Evolutionary conservation across 2,113 vertebrate species (phyloP).

Genomic region (Mystacornis crossleyi): DNA sequence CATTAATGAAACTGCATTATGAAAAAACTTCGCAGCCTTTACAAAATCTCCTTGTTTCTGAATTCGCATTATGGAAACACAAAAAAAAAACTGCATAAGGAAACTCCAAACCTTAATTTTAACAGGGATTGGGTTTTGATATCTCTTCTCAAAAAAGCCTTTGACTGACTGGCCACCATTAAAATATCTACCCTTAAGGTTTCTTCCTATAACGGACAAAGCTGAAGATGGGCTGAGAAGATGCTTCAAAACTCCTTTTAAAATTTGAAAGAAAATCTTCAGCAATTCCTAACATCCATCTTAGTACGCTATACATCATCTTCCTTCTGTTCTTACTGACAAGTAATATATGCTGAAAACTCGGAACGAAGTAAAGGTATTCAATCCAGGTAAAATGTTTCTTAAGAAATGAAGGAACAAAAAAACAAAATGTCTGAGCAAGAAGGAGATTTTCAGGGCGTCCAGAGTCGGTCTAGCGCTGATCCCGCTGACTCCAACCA

Average conservation of each 20-base stretch:
- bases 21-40: not conserved
- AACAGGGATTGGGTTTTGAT: not conserved
- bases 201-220: not conserved
- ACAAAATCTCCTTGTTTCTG: not conserved
- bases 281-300: not conserved
- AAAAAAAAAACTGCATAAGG: not conserved
- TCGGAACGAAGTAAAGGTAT: not conserved
- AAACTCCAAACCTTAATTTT: not conserved
- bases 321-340: not conserved
- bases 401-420: fast-evolving
- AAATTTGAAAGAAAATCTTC: not conserved
- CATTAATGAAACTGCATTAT: not conserved
- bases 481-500: not conserved
- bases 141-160: not conserved
- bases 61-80: not conserved
- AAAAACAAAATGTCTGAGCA: fast-evolving
- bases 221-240: not conserved
- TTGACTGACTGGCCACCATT: not conserved
- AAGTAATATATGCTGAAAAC: not conserved
- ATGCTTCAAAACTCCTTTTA: not conserved
- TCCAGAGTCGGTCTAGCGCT: not conserved
- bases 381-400: not conserved
- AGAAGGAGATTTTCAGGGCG: fast-evolving
- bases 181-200: not conserved
- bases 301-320: not conserved